Evolutionary conservation across 2,113 vertebrate species (phyloP).

Genomic region (Noctilio leporinus): DNA sequence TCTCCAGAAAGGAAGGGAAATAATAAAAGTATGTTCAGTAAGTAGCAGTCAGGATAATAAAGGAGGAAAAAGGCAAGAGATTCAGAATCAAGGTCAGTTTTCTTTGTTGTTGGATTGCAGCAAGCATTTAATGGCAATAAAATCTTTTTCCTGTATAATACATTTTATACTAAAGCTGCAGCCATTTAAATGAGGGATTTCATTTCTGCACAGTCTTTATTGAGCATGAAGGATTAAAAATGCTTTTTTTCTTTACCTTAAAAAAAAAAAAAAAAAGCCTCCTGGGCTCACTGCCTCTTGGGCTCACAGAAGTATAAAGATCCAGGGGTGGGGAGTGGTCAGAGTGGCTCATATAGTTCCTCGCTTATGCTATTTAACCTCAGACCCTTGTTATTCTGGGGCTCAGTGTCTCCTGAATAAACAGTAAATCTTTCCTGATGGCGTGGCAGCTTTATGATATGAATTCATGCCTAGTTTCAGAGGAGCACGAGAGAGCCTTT

Average conservation of each 20-base stretch:
- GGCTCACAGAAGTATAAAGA: neutral
- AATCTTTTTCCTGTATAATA: conserved; percentile 68
- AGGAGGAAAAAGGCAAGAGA: conserved; percentile 16
- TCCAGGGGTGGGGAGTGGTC: neutral
- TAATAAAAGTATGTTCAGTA: conserved; percentile 57
- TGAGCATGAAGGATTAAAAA: conserved; percentile 72
- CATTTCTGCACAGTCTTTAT: conserved; percentile 66
- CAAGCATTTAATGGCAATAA: conserved; percentile 66
- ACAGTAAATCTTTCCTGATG: conserved; percentile 54
- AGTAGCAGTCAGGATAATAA: conserved; percentile 49
- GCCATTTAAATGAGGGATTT: conserved; percentile 71
- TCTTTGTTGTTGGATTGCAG: conserved; percentile 54
- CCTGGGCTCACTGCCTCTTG: neutral
- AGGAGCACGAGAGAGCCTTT: conserved; percentile 6
- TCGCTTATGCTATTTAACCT: conserved; percentile 30
- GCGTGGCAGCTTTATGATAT: conserved; percentile 41
- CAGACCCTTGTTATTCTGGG: neutral
- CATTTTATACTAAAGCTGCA: conserved; percentile 69
- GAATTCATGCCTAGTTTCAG: conserved; percentile 33
- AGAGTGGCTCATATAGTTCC: neutral
- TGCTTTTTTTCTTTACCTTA: neutral
- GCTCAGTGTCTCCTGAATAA: conserved; percentile 19
- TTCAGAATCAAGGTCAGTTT: conserved; percentile 68
- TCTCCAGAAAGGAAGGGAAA: conserved; percentile 47
- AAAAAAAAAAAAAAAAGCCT: neutral